These are phyloP conservation scores for Anorthoa munda DNA, from an alignment of 2,888 invertebrate species.

Conservation along the genomic window DNA sequence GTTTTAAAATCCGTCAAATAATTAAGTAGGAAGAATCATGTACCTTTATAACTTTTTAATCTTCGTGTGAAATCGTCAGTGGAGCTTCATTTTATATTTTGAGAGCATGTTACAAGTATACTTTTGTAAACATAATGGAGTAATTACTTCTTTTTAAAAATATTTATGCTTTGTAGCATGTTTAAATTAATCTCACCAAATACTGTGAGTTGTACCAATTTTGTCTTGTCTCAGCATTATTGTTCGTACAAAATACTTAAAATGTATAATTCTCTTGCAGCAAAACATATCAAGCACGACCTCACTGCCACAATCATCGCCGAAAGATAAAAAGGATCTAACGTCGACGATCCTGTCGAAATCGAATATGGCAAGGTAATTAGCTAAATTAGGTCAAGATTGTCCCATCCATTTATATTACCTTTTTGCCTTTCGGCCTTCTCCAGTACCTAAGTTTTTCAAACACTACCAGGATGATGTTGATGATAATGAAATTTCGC, in stretches of 20 bases:
- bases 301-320: slow-evolving; percentile 86
- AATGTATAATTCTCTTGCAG: slow-evolving; percentile 72
- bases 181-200: slow-evolving; percentile 59
- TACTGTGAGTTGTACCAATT: slow-evolving; percentile 50
- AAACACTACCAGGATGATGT: no score
- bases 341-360: slow-evolving; percentile 92
- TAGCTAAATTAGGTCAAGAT: background rate
- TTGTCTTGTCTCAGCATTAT: slow-evolving; percentile 13
- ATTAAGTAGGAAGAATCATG: background rate
- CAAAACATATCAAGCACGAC: slow-evolving; percentile 91
- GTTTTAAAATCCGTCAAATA: background rate
- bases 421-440: no score
- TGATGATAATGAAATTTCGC: no score
- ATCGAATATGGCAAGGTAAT: slow-evolving; percentile 96
- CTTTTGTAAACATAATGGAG: background rate
- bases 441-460: background rate
- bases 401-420: background rate
- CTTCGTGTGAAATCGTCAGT: background rate
- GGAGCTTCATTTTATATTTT: slow-evolving; percentile 6
- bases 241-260: background rate
- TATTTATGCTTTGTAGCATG: slow-evolving; percentile 54
- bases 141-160: slow-evolving; percentile 8
- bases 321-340: slow-evolving; percentile 92
- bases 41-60: background rate
- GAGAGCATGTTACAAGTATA: slow-evolving; percentile 37